Percentiles rank a stretch among this genome's conserved stretches.
phyloP scores from a whole-genome alignment of 2,797 vertebrate species.

The Lepilemur ruficaudatus region DNA sequence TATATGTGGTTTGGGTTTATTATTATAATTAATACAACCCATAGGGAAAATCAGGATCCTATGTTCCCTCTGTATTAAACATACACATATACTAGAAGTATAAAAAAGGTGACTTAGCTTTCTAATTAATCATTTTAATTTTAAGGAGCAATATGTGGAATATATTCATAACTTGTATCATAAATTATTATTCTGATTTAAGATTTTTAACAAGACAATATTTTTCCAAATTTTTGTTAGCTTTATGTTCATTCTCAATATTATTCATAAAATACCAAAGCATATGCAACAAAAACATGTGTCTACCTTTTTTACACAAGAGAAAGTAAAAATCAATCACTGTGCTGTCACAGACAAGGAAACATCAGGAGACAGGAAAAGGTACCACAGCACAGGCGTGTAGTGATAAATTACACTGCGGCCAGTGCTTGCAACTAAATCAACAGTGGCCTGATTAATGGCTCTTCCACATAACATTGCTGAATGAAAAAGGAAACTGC shows the following conservation, averaged over 20 bases:
- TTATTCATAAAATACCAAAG: constrained; percentile 1
- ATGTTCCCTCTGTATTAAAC: neutral
- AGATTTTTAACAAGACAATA: constrained; percentile 17
- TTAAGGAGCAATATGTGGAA: constrained; percentile 3
- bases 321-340: constrained; percentile 57
- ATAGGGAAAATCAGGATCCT: neutral
- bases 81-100: neutral
- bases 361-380: constrained; percentile 59
- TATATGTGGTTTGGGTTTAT: neutral
- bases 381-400: neutral
- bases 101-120: neutral
- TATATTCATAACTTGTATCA: neutral
- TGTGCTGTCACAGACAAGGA: constrained; percentile 6
- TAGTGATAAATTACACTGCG: constrained; percentile 31
- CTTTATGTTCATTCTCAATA: constrained; percentile 31
- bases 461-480: neutral
- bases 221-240: neutral
- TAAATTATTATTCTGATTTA: neutral
- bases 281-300: neutral
- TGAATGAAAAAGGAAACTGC: constrained; percentile 40
- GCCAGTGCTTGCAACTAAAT: constrained; percentile 27
- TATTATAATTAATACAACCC: neutral
- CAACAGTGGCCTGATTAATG: constrained; percentile 62
- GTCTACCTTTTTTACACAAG: neutral
- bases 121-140: neutral